Percentiles rank a stretch among this genome's conserved stretches.
These are phyloP conservation scores for Porites divaricata DNA, from an alignment of 92 coral and sea anemone genomes.

Conservation along the genomic window DNA sequence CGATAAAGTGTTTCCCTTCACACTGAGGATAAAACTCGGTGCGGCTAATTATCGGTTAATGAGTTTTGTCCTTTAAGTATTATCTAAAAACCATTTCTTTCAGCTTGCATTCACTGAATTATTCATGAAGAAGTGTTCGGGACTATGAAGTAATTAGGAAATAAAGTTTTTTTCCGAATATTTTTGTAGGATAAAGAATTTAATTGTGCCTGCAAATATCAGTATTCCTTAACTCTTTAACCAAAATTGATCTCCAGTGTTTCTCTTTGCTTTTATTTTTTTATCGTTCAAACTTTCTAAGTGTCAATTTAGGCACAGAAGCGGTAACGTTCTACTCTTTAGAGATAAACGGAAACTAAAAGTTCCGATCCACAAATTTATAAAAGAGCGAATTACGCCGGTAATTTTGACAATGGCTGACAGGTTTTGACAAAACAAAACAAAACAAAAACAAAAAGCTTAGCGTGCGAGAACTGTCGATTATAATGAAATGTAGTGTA, in stretches of 20 bases:
- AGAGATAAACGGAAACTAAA: background rate
- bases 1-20: background rate
- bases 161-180: background rate
- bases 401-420: background rate
- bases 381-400: background rate
- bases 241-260: too few species aligned
- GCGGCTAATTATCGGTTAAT: conserved; percentile 24
- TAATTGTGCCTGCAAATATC: background rate
- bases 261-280: too few species aligned
- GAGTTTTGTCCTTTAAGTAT: conserved; percentile 7
- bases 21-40: background rate
- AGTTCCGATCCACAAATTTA: background rate
- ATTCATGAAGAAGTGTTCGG: conserved; percentile 15
- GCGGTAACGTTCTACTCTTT: background rate
- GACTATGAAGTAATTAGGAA: conserved; percentile 15
- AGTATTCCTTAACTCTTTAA: too few species aligned
- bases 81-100: conserved; percentile 7
- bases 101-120: conserved; percentile 29
- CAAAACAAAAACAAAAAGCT: background rate
- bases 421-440: background rate
- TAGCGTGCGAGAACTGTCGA: background rate
- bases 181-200: background rate
- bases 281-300: too few species aligned
- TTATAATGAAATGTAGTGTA: background rate
- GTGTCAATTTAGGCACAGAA: background rate